phyloP scores from a whole-genome alignment of 2,113 vertebrate species.

The Paradoxurus hermaphroditus region DNA sequence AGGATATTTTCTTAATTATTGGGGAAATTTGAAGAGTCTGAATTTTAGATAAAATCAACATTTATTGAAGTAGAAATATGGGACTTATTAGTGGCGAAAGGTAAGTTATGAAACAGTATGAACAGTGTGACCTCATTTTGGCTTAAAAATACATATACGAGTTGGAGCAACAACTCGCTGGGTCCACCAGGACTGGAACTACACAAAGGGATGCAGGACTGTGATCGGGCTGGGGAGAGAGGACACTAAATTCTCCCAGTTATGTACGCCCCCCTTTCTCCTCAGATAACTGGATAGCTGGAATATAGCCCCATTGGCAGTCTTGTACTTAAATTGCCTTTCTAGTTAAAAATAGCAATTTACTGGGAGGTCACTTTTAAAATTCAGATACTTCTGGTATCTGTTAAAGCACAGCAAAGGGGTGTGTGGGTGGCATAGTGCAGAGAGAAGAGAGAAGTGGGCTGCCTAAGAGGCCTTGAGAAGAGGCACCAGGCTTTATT shows the following conservation, averaged over 20 bases:
- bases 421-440: no score
- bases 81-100: neutral
- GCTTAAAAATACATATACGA: neutral
- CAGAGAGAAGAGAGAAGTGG: neutral
- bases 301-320: neutral
- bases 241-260: neutral
- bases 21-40: neutral
- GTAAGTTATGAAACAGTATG: neutral
- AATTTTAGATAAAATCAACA: neutral
- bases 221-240: neutral
- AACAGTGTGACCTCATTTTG: neutral
- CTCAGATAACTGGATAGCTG: neutral
- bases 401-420: neutral
- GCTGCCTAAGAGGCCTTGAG: rapidly evolving
- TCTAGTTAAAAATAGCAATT: neutral
- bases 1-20: neutral
- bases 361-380: neutral
- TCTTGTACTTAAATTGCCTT: neutral
- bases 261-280: rapidly evolving
- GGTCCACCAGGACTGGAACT: neutral
- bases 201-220: neutral
- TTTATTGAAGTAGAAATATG: neutral
- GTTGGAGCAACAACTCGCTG: neutral
- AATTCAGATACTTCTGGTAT: neutral
- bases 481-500: neutral